Base-by-base conservation (phyloP, 2,888 invertebrate species). In the Cheilosia pagana region DNA sequence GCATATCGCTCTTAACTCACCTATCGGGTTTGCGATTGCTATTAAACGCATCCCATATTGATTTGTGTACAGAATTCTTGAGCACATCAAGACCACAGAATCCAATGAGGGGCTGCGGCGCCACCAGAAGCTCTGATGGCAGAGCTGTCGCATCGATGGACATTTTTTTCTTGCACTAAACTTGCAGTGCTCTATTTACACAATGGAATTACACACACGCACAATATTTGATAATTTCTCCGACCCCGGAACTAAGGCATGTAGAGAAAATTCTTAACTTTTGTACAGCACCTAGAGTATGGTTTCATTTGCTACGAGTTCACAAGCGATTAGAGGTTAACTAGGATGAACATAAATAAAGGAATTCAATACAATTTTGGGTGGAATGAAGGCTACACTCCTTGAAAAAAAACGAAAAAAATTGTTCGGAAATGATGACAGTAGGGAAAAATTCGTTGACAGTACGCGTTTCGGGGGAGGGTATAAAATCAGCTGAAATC, bases 31-130 rank as follows among this genome's bases (percentile, higher is more conserved):
- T 94, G 39, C 97, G 94, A 90, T 96, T 96, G 89, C 95, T 95
- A 87, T 95, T 96, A 90, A 99, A 98, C 6, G 96, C 95, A 89
- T 98, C 98, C 98, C 98, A 98, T 90, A 99, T 96, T 60, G 96
- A 94, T 90, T 97, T 96, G 92, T 99, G 98, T 52, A 97, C 93
- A 3, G 96, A 94, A 93, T 98, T 98, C 90, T 95, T 95, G 45
- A 94, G 93, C 10, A 96, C 94, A 91, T 99, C 98, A 81, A 99
- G 93, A 16, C 99, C 99, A 86, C 96, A 95, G 68, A 99, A 93
- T 39, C 96, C 97, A 72, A 99, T 95, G 78, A 98, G 93, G 62
- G 98, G 97, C 89, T 96, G 94, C 39, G 99, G 97, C 90, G 96
- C 95, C 87, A 95, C 94, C 89, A 96, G 94, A 82, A 98, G 93